Conservation (phyloP, 2,113 vertebrate genomes). For the Pseudopodoces humilis region DNA sequence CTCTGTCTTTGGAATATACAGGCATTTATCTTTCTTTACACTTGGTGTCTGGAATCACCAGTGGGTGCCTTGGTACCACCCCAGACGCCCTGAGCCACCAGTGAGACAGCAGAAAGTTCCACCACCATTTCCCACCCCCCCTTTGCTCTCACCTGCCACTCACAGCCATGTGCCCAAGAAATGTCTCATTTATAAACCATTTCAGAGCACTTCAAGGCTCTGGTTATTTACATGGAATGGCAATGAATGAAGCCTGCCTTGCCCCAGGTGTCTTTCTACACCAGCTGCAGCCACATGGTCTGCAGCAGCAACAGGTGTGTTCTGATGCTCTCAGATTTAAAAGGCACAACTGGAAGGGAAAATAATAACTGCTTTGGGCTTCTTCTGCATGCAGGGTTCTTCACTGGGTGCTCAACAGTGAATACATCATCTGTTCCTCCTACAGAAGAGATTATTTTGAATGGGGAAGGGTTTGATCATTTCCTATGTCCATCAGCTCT, state of each 20-base stretch:
- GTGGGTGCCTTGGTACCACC: neutral
- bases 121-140: neutral
- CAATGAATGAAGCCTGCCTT: neutral
- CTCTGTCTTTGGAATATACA: neutral
- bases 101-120: neutral
- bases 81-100: neutral
- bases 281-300: neutral
- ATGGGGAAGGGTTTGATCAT: neutral
- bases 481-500: neutral
- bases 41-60: neutral
- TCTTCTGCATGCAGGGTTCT: neutral
- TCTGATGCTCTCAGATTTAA: neutral
- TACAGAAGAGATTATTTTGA: neutral
- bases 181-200: neutral
- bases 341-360: neutral
- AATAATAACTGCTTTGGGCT: neutral
- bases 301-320: neutral
- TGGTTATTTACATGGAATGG: neutral
- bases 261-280: neutral
- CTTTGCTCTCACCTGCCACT: neutral
- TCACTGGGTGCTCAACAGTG: neutral
- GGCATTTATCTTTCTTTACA: neutral
- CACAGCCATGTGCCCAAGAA: neutral
- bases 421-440: neutral
- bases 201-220: neutral